Evolutionary conservation across 1,140 invertebrate species (phyloP).

Genomic region (Aethina tumida): DNA sequence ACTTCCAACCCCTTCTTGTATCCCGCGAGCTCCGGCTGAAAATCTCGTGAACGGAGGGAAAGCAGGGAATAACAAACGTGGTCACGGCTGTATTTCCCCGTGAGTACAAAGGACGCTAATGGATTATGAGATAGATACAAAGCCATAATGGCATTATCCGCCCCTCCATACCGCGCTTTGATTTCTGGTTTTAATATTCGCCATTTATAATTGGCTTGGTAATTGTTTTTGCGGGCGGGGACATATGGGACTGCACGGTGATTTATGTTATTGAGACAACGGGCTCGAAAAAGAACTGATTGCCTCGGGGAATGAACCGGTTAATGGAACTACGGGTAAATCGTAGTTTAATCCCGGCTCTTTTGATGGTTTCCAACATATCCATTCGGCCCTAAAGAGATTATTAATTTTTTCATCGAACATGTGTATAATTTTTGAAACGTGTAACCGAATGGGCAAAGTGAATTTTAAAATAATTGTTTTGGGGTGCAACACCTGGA

Average conservation of each 20-base stretch:
- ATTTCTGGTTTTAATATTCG: constrained; percentile 29
- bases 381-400: too few relatives aligned
- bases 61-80: constrained; percentile 12
- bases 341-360: too few relatives aligned
- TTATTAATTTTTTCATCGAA: too few relatives aligned
- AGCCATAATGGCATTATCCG: constrained; percentile 26
- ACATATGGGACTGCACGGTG: constrained; percentile 14
- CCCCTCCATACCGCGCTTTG: constrained; percentile 21
- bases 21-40: too few relatives aligned
- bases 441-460: too few relatives aligned
- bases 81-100: constrained; percentile 13
- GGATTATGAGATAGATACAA: constrained; percentile 25
- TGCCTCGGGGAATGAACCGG: background rate
- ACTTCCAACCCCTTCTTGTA: constrained; percentile 5
- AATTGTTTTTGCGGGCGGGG: constrained; percentile 24
- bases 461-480: too few relatives aligned
- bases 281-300: constrained; percentile 10
- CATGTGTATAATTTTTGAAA: too few relatives aligned
- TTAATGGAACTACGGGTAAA: too few relatives aligned
- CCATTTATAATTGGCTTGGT: constrained; percentile 20
- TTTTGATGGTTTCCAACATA: too few relatives aligned
- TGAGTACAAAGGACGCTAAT: constrained; percentile 21
- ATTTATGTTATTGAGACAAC: constrained; percentile 13
- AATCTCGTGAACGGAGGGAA: too few relatives aligned
- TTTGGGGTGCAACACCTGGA: too few relatives aligned